Conservation (phyloP, 2,888 invertebrate genomes). For the Andrena trimmerana region DNA sequence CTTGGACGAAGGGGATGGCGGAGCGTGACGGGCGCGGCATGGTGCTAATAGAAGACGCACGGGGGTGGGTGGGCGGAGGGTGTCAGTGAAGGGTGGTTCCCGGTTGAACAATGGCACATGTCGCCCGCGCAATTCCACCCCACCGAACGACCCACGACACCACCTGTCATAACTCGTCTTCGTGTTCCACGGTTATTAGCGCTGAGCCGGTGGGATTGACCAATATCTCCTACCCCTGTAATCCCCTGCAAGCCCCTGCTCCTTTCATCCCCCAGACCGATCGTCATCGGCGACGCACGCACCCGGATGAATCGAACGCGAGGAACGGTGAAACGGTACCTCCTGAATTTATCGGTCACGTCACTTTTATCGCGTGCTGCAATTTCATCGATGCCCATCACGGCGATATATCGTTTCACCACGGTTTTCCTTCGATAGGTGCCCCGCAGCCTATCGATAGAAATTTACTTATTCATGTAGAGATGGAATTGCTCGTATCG, state of each 20-base stretch:
- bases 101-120: constrained; percentile 78
- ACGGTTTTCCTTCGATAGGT: too few relatives aligned
- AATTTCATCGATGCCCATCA: constrained; percentile 9
- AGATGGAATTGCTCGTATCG: too few relatives aligned
- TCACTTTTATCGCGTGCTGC: neutral
- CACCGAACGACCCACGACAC: constrained; percentile 72
- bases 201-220: constrained; percentile 74
- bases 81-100: constrained; percentile 33
- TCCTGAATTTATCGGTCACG: constrained; percentile 17
- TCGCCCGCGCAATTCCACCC: constrained; percentile 72
- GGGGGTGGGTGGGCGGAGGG: neutral
- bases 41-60: constrained; percentile 57
- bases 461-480: too few relatives aligned
- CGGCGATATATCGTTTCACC: too few relatives aligned
- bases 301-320: constrained; percentile 22
- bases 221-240: constrained; percentile 58
- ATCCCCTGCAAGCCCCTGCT: constrained; percentile 44
- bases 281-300: constrained; percentile 16
- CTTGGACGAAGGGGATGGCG: constrained; percentile 34
- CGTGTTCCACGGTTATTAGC: constrained; percentile 80
- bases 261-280: constrained; percentile 35
- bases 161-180: constrained; percentile 78
- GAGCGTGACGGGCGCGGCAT: constrained; percentile 7
- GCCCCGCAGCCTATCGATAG: too few relatives aligned
- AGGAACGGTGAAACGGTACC: constrained; percentile 14